These are phyloP conservation scores for Drosophila mercatorum DNA, from an alignment of 2,888 invertebrate genomes.

Conservation along the genomic window DNA sequence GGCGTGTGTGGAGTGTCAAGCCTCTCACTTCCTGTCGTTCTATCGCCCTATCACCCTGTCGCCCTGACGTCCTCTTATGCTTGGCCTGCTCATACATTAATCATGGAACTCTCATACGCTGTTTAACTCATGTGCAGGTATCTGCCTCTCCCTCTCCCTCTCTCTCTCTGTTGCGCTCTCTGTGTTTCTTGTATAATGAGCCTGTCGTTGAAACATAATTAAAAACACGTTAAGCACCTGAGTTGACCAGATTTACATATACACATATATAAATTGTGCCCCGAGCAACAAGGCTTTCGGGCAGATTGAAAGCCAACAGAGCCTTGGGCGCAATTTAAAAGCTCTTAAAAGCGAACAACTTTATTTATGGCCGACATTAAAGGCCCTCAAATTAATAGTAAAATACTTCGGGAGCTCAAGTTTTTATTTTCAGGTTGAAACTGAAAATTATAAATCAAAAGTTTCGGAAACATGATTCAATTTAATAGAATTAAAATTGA, in stretches of 20 bases:
- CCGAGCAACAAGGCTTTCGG: slow-evolving; percentile 15
- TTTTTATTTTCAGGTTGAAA: not conserved
- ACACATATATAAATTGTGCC: slow-evolving; percentile 34
- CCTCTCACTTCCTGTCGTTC: slow-evolving; percentile 5
- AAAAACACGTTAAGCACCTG: slow-evolving; percentile 62
- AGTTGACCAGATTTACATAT: slow-evolving; percentile 42
- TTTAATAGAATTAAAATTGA: not conserved
- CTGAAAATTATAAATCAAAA: not conserved
- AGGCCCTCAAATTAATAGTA: not conserved
- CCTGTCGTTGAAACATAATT: slow-evolving; percentile 69
- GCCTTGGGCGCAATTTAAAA: slow-evolving; percentile 8
- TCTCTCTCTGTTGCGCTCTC: not conserved
- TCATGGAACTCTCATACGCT: slow-evolving; percentile 53
- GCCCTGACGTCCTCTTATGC: not conserved
- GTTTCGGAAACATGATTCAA: no score
- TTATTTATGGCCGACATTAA: slow-evolving; percentile 9
- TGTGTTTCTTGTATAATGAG: slow-evolving; percentile 45
- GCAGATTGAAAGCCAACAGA: slow-evolving; percentile 1
- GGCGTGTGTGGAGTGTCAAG: slow-evolving; percentile 8
- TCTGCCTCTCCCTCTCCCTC: not conserved
- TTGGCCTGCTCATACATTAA: slow-evolving; percentile 60
- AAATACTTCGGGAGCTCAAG: not conserved
- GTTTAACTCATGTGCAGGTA: slow-evolving; percentile 43
- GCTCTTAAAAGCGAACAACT: slow-evolving; percentile 10
- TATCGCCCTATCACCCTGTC: not conserved